Conservation (phyloP, 2,888 invertebrate species). For the Seladonia tumulorum region DNA sequence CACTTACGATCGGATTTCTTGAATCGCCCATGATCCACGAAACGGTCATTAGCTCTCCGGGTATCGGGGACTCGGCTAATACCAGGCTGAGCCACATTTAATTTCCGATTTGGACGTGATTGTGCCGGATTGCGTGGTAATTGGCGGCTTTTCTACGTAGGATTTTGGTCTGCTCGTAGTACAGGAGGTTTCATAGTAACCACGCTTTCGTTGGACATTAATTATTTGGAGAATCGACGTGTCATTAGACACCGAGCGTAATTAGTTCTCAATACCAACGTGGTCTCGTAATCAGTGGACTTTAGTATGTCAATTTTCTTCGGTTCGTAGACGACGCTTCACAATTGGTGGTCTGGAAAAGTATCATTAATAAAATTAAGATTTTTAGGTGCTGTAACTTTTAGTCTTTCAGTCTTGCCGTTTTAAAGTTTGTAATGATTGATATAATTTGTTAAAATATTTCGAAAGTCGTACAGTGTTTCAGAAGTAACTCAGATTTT, state of each 20-base stretch:
- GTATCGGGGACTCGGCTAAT: neutral
- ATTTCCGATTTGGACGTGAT: slow-evolving; percentile 1
- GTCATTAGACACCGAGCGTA: neutral
- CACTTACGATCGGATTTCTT: neutral
- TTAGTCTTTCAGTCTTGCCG: too few species aligned
- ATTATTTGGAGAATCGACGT: neutral
- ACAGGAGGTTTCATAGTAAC: neutral
- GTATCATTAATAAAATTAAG: neutral
- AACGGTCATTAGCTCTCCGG: neutral
- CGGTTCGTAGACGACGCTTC: neutral
- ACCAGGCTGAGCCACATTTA: neutral
- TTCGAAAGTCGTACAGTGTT: neutral
- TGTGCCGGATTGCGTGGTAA: neutral
- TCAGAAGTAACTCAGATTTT: neutral
- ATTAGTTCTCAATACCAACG: neutral
- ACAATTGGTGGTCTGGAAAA: neutral
- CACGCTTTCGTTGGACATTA: neutral
- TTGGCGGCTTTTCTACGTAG: neutral
- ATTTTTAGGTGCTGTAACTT: too few species aligned
- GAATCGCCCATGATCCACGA: neutral
- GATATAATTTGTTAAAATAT: too few species aligned
- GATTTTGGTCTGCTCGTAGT: neutral
- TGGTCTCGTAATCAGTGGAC: neutral
- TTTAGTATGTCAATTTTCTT: neutral
- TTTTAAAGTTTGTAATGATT: neutral